Conservation (phyloP, 2,888 invertebrate species). For the Hirtodrosophila alboralis region DNA sequence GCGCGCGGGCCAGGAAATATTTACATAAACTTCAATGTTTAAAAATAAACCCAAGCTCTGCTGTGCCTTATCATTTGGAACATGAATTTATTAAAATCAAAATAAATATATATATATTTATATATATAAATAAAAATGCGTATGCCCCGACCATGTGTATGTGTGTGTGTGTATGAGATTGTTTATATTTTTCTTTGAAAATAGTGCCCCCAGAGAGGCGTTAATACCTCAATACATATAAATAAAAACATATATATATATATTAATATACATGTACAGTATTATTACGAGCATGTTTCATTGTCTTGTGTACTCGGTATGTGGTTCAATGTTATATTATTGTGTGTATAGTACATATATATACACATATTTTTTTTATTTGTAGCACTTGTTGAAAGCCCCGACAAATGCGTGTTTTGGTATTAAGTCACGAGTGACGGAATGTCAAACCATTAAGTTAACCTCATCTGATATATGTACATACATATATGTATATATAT, state of each 20-base stretch:
- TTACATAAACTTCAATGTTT: constrained; percentile 77
- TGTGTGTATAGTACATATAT: constrained; percentile 1
- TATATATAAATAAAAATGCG: constrained; percentile 7
- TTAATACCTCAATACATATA: too few species aligned
- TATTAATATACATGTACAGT: background rate
- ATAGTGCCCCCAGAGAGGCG: too few species aligned
- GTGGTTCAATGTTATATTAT: constrained; percentile 37
- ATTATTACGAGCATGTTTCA: background rate
- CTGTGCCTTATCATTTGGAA: constrained; percentile 74
- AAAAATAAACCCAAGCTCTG: constrained; percentile 68
- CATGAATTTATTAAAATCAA: constrained; percentile 61
- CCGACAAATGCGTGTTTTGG: constrained; percentile 1
- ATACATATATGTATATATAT: too few species aligned
- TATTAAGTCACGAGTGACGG: constrained; percentile 3
- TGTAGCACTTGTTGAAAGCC: background rate
- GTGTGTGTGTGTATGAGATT: too few species aligned
- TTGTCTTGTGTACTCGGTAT: constrained; percentile 15
- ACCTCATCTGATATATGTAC: constrained; percentile 1
- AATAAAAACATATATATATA: background rate
- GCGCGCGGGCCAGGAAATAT: constrained; percentile 69
- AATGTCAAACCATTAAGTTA: constrained; percentile 7
- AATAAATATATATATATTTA: constrained; percentile 10
- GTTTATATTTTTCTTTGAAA: too few species aligned
- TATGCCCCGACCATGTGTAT: constrained; percentile 1
- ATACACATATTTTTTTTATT: constrained; percentile 1